Evolutionary conservation across 2,797 vertebrate species (phyloP), one percentile per base, ranked within the genome.

Genomic region (Galago senegalensis): DNA sequence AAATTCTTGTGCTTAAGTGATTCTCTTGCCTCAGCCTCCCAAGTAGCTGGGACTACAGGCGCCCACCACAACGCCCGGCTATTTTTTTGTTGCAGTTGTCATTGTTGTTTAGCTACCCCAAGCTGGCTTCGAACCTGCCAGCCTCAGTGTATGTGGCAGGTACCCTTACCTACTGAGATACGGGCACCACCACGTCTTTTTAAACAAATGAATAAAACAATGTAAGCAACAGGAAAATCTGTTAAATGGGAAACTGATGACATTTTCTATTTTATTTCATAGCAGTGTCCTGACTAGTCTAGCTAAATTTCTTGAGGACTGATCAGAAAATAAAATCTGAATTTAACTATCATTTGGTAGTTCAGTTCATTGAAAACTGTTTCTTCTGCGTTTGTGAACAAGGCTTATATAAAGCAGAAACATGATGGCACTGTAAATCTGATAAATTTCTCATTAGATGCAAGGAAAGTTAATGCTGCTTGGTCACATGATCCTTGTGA

Each of bases 231-330:
- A 89, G 31, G 16, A 69, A n/a, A 60, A 43, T 87, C 87, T 56
- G 3, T 37, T 86, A 8, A 43, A 43, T 77, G 34, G 63, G 83
- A 75, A 95, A 56, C 46, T 5, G 27, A 63, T 77, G 83, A 72
- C 14, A 31, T 88, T 53, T 87, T 93, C 69, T 92, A 14, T 80
- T 79, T 93, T 60, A 34, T 85, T 91, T 81, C 79, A 61, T 67
- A 58, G 63, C 1, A 1, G 31, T 5, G 9, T 76, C 72, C 79
- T 61, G 13, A 34, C 53, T 67, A 37, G 87, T 82, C 29, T 65
- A 83, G 12, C 79, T 87, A 58, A 85, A 69, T 86, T 91, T 70
- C 60, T 93, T 93, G 58, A 76, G 27, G 43, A 63, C 20, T 87
- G 84, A 87, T 46, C 40, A 88, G 37, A 43, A 93, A 65, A 65